These are phyloP conservation scores for Zoanthus gigantus DNA, from an alignment of 92 coral and sea anemone genomes.

Conservation along the genomic window DNA sequence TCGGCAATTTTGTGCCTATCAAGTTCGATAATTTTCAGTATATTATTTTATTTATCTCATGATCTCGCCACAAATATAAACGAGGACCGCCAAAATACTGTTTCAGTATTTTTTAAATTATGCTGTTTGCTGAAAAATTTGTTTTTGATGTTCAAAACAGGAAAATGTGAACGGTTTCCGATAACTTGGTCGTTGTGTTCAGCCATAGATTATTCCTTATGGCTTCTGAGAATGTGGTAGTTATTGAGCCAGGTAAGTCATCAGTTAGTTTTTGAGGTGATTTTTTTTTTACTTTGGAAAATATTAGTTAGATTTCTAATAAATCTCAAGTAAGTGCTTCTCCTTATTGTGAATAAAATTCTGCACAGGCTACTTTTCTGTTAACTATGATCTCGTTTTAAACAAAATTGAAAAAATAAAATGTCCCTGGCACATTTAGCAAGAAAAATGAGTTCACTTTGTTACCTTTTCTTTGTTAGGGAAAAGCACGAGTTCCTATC, in stretches of 20 bases:
- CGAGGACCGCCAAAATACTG: not conserved
- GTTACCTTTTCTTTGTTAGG: slow-evolving; percentile 52
- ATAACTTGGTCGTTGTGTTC: not conserved
- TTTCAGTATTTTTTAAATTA: not conserved
- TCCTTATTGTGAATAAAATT: not conserved
- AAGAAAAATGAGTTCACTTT: not conserved
- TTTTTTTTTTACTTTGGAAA: not conserved
- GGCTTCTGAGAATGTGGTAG: slow-evolving; percentile 43
- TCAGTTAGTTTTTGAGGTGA: not conserved
- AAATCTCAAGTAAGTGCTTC: slow-evolving; percentile 1
- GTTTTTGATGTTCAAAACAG: slow-evolving; percentile 44
- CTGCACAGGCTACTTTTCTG: not conserved
- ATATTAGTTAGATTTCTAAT: not conserved
- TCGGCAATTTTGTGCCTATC: slow-evolving; percentile 47
- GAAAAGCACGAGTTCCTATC: slow-evolving; percentile 94
- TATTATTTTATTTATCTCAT: slow-evolving; percentile 68
- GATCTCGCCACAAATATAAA: slow-evolving; percentile 55
- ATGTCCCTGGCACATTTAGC: not conserved
- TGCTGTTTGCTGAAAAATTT: slow-evolving; percentile 5
- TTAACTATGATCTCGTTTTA: not conserved
- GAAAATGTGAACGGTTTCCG: slow-evolving; percentile 40
- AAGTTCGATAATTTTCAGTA: slow-evolving; percentile 47
- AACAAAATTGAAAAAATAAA: not conserved
- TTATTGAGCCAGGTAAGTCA: slow-evolving; percentile 36
- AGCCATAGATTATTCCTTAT: slow-evolving; percentile 35